These are phyloP conservation scores for Upupa epops DNA, from an alignment of 2,113 vertebrate genomes.

Conservation along the genomic window DNA sequence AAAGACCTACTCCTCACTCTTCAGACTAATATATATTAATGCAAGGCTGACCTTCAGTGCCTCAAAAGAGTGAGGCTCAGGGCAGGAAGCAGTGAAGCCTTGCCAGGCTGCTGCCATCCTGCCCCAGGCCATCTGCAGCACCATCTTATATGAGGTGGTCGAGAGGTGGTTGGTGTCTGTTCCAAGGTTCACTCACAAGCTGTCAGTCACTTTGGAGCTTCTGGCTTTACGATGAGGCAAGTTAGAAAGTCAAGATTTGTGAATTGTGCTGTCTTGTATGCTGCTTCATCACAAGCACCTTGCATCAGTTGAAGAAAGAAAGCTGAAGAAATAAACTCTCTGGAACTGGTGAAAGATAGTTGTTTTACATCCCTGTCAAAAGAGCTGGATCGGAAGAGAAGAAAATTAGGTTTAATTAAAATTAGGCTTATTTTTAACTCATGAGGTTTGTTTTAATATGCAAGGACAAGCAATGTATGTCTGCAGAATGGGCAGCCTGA, in stretches of 20 bases:
- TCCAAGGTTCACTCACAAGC: not conserved
- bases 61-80: not conserved
- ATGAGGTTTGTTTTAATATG: not conserved
- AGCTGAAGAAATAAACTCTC: not conserved
- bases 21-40: not conserved
- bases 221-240: not conserved
- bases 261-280: not conserved
- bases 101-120: not conserved
- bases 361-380: not conserved
- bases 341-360: not conserved
- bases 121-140: fast-evolving
- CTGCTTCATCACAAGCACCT: not conserved
- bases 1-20: not conserved
- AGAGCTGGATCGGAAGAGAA: not conserved
- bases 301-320: not conserved
- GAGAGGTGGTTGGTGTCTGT: not conserved
- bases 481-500: not conserved
- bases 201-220: fast-evolving
- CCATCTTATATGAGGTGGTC: not conserved
- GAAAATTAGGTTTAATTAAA: not conserved
- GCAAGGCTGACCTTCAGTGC: not conserved
- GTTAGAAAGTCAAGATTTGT: not conserved
- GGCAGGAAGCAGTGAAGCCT: fast-evolving
- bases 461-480: not conserved
- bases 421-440: too few species aligned